These are phyloP conservation scores for Eubasilissa regina DNA, from an alignment of 1,140 invertebrate genomes.

Conservation along the genomic window DNA sequence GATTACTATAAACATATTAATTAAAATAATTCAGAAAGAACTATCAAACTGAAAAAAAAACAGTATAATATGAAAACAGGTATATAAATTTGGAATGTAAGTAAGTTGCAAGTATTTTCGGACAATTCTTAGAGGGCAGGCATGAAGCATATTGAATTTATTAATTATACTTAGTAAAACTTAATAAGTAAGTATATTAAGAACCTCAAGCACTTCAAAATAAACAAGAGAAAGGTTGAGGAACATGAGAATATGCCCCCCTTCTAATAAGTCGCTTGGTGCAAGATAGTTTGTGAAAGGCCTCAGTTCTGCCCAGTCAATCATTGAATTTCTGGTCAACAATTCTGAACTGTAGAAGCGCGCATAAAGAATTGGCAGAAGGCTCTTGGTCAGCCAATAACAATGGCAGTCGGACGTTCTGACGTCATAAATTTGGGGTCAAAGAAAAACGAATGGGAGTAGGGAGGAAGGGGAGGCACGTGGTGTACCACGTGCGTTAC, in stretches of 20 bases:
- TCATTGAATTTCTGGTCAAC: constrained; percentile 22
- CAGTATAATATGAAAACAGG: too few relatives aligned
- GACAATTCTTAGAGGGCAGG: too few relatives aligned
- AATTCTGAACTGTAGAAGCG: not conserved
- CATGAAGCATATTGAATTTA: too few relatives aligned
- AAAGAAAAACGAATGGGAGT: not conserved
- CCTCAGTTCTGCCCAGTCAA: not conserved
- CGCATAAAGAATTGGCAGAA: constrained; percentile 23
- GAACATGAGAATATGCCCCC: not conserved
- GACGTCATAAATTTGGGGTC: not conserved
- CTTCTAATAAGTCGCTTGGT: not conserved
- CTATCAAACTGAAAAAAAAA: too few relatives aligned
- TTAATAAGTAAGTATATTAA: too few relatives aligned
- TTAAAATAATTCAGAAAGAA: too few relatives aligned
- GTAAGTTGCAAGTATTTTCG: too few relatives aligned
- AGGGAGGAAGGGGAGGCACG: too few relatives aligned
- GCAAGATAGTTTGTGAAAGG: not conserved
- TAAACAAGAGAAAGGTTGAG: not conserved
- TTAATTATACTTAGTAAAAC: too few relatives aligned
- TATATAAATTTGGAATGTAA: too few relatives aligned
- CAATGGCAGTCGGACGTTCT: constrained; percentile 18
- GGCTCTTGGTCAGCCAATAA: constrained; percentile 7
- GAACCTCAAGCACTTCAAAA: too few relatives aligned
- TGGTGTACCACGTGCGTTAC: not conserved
- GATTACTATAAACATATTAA: too few relatives aligned